A percentile compares a stretch with the other conserved stretches of the same genome.
Conservation (phyloP, 2,113 vertebrate genomes). For the Pungitius pungitius region DNA sequence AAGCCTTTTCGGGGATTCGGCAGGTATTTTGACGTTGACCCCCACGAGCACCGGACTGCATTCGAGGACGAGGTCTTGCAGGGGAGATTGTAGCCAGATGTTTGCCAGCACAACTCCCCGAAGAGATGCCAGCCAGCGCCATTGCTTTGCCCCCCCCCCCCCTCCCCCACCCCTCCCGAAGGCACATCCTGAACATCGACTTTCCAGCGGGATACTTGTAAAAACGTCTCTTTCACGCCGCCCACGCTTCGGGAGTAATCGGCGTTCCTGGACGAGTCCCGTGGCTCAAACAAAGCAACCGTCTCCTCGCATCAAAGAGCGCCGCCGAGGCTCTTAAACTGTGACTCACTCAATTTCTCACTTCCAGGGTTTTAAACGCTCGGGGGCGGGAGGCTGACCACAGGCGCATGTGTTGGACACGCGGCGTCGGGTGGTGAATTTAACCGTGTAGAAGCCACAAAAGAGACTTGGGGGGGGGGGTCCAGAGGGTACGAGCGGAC, state of each 20-base stretch:
- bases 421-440: slow-evolving; percentile 46
- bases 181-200: slow-evolving; percentile 58
- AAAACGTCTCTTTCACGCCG: slow-evolving; percentile 62
- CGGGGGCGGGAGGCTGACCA: slow-evolving; percentile 22
- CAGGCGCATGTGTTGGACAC: slow-evolving; percentile 60
- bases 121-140: too few relatives aligned
- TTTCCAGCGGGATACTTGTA: slow-evolving; percentile 63
- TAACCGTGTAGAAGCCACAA: background rate
- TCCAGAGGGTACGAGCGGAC: slow-evolving; percentile 3
- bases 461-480: too few relatives aligned
- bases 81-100: too few relatives aligned
- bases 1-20: too few relatives aligned
- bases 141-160: too few relatives aligned
- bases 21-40: too few relatives aligned
- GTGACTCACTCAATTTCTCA: slow-evolving; percentile 64
- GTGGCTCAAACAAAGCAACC: slow-evolving; percentile 65
- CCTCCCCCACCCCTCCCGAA: too few relatives aligned
- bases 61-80: too few relatives aligned
- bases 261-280: slow-evolving; percentile 56
- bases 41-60: too few relatives aligned
- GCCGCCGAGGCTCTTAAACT: slow-evolving; percentile 49
- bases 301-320: slow-evolving; percentile 55
- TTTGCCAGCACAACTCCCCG: too few relatives aligned
- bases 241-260: slow-evolving; percentile 51
- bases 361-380: slow-evolving; percentile 55